phyloP scores from a whole-genome alignment of 2,888 invertebrate genomes.

The Dolichopus griseipennis region DNA sequence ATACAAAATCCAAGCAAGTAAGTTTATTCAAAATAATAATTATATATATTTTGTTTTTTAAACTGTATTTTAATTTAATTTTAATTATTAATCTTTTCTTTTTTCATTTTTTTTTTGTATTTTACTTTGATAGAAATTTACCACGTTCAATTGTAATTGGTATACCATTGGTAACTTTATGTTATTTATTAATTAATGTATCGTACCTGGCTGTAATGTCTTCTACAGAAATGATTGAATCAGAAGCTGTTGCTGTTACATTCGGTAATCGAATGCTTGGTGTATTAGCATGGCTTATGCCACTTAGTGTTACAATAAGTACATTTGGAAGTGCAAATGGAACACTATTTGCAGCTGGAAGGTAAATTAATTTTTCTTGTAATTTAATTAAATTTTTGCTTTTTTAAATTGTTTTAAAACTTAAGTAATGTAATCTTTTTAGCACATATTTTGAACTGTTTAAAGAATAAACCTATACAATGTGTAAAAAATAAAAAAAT shows the following conservation, averaged over 20 bases:
- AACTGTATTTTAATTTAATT: neutral
- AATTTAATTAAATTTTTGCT: conserved; percentile 14
- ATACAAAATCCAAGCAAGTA: conserved; percentile 90
- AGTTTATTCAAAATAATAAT: conserved; percentile 36
- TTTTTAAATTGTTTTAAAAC: conserved; percentile 12
- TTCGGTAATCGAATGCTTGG: conserved; percentile 83
- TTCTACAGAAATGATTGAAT: conserved; percentile 80
- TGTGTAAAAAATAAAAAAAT: too few species aligned
- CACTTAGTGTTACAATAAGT: conserved; percentile 82
- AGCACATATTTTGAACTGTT: too few species aligned
- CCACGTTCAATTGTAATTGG: conserved; percentile 89
- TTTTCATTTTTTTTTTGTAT: conserved; percentile 17
- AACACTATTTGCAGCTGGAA: conserved; percentile 85
- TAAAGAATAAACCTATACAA: too few species aligned
- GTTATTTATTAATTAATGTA: conserved; percentile 88
- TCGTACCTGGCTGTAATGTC: conserved; percentile 95
- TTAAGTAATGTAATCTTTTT: conserved; percentile 53
- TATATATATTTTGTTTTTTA: too few species aligned
- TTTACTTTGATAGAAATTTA: conserved; percentile 85
- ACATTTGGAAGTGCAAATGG: conserved; percentile 93
- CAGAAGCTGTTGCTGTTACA: conserved; percentile 89
- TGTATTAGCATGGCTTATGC: conserved; percentile 85
- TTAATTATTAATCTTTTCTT: neutral
- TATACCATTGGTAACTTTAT: conserved; percentile 86
- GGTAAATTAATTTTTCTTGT: conserved; percentile 43